Percentiles rank a stretch among this genome's conserved stretches.
phyloP scores from a whole-genome alignment of 2,113 vertebrate genomes.

The Oryzias javanicus region DNA sequence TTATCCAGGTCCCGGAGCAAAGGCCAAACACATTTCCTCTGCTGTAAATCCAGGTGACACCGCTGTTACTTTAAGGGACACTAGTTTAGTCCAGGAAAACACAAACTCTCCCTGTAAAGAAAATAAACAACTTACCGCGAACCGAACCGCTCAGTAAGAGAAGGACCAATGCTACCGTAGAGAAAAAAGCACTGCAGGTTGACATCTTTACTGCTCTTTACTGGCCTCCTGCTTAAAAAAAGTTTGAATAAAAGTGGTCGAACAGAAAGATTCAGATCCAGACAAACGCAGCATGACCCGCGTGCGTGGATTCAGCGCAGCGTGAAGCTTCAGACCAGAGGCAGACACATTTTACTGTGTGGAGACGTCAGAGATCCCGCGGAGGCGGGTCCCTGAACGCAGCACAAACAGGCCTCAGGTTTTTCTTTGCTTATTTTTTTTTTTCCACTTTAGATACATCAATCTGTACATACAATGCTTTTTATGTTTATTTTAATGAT shows the following conservation, averaged over 20 bases:
- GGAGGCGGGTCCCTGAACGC: slow-evolving; percentile 45
- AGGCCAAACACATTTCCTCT: neutral
- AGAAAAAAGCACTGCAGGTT: slow-evolving; percentile 21
- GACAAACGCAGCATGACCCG: slow-evolving; percentile 20
- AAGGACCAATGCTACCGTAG: neutral
- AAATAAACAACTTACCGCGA: slow-evolving; percentile 50
- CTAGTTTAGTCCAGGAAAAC: slow-evolving; percentile 2
- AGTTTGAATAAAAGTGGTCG: neutral
- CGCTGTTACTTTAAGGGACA: neutral
- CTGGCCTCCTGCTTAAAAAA: neutral
- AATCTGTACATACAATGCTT: no score
- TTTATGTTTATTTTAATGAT: neutral
- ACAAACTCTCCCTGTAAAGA: neutral
- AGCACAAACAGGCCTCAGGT: neutral
- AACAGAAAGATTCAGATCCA: neutral
- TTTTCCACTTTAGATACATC: no score
- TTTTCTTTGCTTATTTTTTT: no score
- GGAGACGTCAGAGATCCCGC: slow-evolving; percentile 43
- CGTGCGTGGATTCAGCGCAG: neutral
- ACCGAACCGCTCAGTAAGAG: slow-evolving; percentile 18
- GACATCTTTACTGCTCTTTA: slow-evolving; percentile 20
- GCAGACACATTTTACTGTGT: slow-evolving; percentile 17
- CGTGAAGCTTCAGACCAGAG: slow-evolving; percentile 23
- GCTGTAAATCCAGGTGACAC: neutral
- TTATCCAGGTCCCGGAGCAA: neutral